Evolutionary conservation across 2,888 invertebrate genomes (phyloP).

Genomic region (Hirudinaria manillensis): DNA sequence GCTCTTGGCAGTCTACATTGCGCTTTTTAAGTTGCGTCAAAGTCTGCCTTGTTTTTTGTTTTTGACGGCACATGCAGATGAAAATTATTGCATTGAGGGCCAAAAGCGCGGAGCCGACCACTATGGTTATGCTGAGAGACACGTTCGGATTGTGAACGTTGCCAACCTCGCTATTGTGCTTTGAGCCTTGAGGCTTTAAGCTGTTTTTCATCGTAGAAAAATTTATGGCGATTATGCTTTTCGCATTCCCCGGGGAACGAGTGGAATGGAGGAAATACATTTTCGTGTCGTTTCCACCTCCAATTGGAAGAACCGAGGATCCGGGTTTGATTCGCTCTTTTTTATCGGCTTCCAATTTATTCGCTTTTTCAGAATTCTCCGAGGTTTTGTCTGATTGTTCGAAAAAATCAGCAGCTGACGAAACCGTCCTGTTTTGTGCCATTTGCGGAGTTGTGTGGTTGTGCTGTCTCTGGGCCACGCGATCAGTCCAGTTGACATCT

Average conservation of each 20-base stretch:
- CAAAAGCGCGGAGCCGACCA: conserved; percentile 83
- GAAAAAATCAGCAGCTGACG: background rate
- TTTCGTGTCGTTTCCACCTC: background rate
- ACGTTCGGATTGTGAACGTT: conserved; percentile 17
- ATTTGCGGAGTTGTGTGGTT: background rate
- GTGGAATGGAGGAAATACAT: background rate
- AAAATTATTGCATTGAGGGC: conserved; percentile 87
- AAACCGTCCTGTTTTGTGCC: background rate
- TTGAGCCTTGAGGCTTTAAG: background rate
- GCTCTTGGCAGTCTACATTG: background rate
- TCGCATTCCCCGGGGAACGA: background rate
- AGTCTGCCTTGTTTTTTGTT: conserved; percentile 37
- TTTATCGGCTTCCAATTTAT: background rate
- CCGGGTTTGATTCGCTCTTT: background rate
- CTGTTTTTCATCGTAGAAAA: conserved; percentile 1
- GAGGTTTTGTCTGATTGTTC: conserved; percentile 5
- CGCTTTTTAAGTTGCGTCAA: conserved; percentile 18
- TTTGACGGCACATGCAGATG: conserved; percentile 85
- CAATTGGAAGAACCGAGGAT: background rate
- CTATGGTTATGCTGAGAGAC: conserved; percentile 61
- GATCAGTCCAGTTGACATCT: conserved; percentile 10
- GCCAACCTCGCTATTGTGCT: background rate
- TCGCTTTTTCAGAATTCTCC: background rate
- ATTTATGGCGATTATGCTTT: background rate
- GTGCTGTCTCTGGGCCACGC: background rate